Evolutionary conservation across 1,140 invertebrate species (phyloP).

Genomic region (Drosophila pachea): DNA sequence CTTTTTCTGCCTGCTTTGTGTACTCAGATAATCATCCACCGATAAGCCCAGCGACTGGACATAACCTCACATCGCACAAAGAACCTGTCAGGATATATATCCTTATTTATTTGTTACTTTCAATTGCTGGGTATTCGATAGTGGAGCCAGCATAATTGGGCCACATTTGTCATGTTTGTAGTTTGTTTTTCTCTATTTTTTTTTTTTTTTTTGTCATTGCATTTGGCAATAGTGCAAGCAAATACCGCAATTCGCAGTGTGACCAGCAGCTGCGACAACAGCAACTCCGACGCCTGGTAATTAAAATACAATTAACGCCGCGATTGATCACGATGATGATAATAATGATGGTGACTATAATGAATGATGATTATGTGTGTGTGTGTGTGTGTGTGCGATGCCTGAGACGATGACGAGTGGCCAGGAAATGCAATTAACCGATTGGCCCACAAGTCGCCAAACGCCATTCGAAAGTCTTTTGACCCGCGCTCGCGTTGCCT

Average conservation of each 20-base stretch:
- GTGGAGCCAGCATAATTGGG: too few species aligned
- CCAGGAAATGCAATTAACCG: slow-evolving; percentile 75
- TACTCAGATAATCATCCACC: too few species aligned
- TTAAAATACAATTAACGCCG: slow-evolving; percentile 68
- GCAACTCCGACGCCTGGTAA: slow-evolving; percentile 48
- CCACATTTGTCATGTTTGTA: too few species aligned
- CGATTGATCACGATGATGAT: slow-evolving; percentile 44
- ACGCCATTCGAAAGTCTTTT: slow-evolving; percentile 63
- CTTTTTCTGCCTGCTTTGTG: background rate
- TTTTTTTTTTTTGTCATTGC: background rate
- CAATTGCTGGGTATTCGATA: slow-evolving; percentile 3
- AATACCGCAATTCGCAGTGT: slow-evolving; percentile 15
- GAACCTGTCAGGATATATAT: too few species aligned
- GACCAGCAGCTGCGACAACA: slow-evolving; percentile 2
- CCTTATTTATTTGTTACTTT: too few species aligned
- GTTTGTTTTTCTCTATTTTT: background rate
- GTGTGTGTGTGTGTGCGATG: background rate
- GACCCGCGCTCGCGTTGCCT: slow-evolving; percentile 1
- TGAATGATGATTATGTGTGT: slow-evolving; percentile 21
- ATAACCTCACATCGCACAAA: too few species aligned
- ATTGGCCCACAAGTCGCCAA: slow-evolving; percentile 58
- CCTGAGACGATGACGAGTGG: slow-evolving; percentile 31
- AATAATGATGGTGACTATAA: slow-evolving; percentile 8
- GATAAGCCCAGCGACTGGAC: too few species aligned
- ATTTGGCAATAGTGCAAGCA: slow-evolving; percentile 10